phyloP scores from a whole-genome alignment of 2,888 invertebrate species.

The Polylopha cassiicola region DNA sequence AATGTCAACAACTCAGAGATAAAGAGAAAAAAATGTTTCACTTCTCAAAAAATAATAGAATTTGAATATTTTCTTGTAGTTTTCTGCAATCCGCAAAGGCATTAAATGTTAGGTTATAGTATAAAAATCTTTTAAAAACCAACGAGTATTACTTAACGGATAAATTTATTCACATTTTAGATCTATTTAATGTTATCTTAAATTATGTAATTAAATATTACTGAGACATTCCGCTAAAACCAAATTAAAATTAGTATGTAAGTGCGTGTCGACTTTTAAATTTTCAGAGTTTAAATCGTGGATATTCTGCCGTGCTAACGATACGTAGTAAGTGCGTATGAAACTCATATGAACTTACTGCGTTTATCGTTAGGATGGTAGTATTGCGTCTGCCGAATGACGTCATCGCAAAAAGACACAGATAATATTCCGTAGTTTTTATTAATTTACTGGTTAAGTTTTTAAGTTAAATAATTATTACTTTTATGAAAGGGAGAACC shows the following conservation, averaged over 20 bases:
- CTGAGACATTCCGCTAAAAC: constrained; percentile 52
- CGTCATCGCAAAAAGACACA: background rate
- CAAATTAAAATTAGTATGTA: constrained; percentile 30
- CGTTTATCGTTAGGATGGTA: too few species aligned
- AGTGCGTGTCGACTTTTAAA: constrained; percentile 23
- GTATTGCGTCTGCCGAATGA: background rate
- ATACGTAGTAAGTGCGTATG: too few species aligned
- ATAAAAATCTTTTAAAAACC: constrained; percentile 12
- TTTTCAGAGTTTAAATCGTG: too few species aligned
- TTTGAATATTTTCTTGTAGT: too few species aligned
- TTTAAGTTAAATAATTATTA: constrained; percentile 24
- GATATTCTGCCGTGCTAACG: too few species aligned
- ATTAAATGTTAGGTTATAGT: constrained; percentile 4
- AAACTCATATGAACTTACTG: too few species aligned
- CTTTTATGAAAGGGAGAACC: constrained; percentile 52
- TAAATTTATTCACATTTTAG: constrained; percentile 12
- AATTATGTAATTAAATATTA: constrained; percentile 29
- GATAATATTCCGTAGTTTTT: constrained; percentile 1
- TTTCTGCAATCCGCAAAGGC: too few species aligned
- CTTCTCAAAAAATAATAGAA: too few species aligned
- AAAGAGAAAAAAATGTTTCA: too few species aligned
- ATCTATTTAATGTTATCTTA: constrained; percentile 12
- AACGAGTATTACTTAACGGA: constrained; percentile 19
- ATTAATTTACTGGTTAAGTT: constrained; percentile 22
- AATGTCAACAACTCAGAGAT: too few species aligned